Conservation (phyloP, 2,888 invertebrate genomes). For the Antheraea yamamai region DNA sequence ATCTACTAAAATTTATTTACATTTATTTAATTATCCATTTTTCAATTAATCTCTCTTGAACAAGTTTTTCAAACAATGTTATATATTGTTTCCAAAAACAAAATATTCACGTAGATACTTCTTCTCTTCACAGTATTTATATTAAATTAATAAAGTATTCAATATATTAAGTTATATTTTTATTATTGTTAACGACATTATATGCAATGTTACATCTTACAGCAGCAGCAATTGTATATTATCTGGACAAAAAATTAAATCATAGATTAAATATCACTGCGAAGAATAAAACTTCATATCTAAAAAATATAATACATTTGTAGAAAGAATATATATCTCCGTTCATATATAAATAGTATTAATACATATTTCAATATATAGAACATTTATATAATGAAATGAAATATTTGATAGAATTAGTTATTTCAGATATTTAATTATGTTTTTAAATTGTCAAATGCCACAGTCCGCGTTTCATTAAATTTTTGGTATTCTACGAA, state of each 20-base stretch:
- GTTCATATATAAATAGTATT: too few relatives aligned
- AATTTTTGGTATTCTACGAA: constrained; percentile 30
- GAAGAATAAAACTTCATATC: too few relatives aligned
- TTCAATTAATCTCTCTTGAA: too few relatives aligned
- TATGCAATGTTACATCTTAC: not conserved
- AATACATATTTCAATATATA: not conserved
- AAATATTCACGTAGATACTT: too few relatives aligned
- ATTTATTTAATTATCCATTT: too few relatives aligned
- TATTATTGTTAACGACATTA: not conserved
- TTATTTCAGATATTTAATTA: not conserved
- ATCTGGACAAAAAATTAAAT: not conserved
- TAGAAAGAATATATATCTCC: not conserved
- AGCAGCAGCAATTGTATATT: not conserved
- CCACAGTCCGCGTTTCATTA: not conserved
- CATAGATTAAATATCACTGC: not conserved
- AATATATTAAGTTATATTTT: not conserved
- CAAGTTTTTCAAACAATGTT: too few relatives aligned
- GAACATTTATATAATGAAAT: not conserved
- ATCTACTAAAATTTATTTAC: too few relatives aligned
- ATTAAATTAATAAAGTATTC: too few relatives aligned
- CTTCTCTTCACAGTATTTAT: too few relatives aligned
- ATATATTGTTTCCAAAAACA: too few relatives aligned
- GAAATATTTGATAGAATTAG: too few relatives aligned
- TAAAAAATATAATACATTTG: not conserved
- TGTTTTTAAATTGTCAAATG: not conserved